Conservation (phyloP, 2,888 invertebrate species). For the Creontiades dilutus region DNA sequence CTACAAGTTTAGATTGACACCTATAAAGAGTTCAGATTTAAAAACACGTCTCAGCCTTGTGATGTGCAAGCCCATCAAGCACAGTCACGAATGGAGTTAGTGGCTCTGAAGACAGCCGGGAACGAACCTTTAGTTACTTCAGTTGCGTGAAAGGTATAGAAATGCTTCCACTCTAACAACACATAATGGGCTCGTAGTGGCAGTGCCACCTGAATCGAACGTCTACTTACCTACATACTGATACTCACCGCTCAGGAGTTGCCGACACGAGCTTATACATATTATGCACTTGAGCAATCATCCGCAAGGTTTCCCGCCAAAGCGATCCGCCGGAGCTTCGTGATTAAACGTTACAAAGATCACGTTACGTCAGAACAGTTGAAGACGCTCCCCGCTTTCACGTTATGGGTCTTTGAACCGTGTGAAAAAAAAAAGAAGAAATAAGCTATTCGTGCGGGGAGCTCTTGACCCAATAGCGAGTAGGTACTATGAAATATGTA, state of each 20-base stretch:
- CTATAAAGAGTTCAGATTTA: too few relatives aligned
- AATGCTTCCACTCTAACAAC: background rate
- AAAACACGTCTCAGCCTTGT: too few relatives aligned
- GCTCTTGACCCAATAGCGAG: slow-evolving; percentile 37
- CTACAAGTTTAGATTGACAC: too few relatives aligned
- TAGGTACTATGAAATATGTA: background rate
- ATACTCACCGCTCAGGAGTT: background rate
- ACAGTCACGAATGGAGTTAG: background rate
- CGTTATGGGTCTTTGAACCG: slow-evolving; percentile 61
- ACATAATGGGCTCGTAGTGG: slow-evolving; percentile 4
- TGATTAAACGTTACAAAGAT: slow-evolving; percentile 63
- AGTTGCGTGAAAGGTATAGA: slow-evolving; percentile 19
- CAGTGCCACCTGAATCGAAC: slow-evolving; percentile 11
- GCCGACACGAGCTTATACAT: slow-evolving; percentile 39
- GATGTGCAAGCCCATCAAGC: too few relatives aligned
- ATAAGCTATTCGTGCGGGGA: slow-evolving; percentile 49
- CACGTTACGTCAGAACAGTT: slow-evolving; percentile 53
- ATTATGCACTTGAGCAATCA: slow-evolving; percentile 58
- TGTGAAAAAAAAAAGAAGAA: slow-evolving; percentile 49
- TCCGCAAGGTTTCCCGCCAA: slow-evolving; percentile 40
- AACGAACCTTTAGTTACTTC: background rate
- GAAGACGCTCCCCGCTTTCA: slow-evolving; percentile 61
- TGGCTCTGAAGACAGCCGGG: background rate
- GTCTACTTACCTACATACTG: background rate
- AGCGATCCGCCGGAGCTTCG: slow-evolving; percentile 13